These are phyloP conservation scores for Mus musculus DNA, from an alignment of 2,113 vertebrate genomes.

Conservation along the genomic window GRCm39 chr1:192342001-192342500, in stretches of 20 bases:
- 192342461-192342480: background rate
- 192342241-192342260: background rate
- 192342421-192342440: background rate
- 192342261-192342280: background rate
- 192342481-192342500: background rate
- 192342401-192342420: background rate
- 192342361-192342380: background rate
- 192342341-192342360: background rate
- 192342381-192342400: rapidly evolving
- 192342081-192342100: background rate
- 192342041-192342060: background rate
- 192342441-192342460: background rate
- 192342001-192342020: background rate
- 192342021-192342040: background rate
- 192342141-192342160: background rate
- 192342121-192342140: background rate
- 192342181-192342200: background rate
- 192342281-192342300: background rate
- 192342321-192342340: background rate
- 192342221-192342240: background rate
- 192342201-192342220: background rate
- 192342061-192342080: background rate
- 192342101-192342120: background rate
- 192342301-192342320: no score
- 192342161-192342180: background rate